A percentile compares a stretch with the other conserved stretches of the same genome.
Conservation (phyloP, 2,888 invertebrate genomes). For the Eretmocerus hayati region DNA sequence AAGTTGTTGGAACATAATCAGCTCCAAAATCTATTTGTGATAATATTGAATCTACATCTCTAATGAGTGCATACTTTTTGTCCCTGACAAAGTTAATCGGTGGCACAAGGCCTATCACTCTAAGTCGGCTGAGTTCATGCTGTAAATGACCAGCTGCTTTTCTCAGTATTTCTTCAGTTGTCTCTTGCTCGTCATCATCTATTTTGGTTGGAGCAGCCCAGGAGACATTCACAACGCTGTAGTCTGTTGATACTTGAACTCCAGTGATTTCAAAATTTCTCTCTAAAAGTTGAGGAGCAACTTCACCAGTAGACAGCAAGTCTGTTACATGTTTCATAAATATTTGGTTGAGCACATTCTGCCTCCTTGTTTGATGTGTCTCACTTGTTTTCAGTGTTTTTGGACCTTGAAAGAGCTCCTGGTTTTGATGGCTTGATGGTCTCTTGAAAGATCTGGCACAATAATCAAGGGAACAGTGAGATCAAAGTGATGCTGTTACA, state of each 20-base stretch:
- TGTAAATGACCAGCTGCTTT: slow-evolving; percentile 56
- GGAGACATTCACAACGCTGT: slow-evolving; percentile 61
- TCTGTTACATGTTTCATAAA: slow-evolving; percentile 78
- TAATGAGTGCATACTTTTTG: slow-evolving; percentile 50
- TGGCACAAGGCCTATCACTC: slow-evolving; percentile 70
- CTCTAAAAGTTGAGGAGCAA: slow-evolving; percentile 53
- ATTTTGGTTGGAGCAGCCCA: slow-evolving; percentile 58
- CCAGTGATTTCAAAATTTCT: slow-evolving; percentile 67
- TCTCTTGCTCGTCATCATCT: slow-evolving; percentile 46
- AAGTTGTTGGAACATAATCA: slow-evolving; percentile 51
- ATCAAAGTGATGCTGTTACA: too few relatives aligned
- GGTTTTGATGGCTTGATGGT: too few relatives aligned
- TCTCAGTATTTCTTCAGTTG: slow-evolving; percentile 52
- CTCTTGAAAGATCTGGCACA: too few relatives aligned
- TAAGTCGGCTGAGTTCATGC: slow-evolving; percentile 66
- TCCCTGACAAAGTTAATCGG: slow-evolving; percentile 68
- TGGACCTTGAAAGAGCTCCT: background rate
- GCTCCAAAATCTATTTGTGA: slow-evolving; percentile 61
- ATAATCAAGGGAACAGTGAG: too few relatives aligned
- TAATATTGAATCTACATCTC: slow-evolving; percentile 58
- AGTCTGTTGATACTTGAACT: slow-evolving; percentile 62
- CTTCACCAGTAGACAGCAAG: slow-evolving; percentile 66
- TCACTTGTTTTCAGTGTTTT: slow-evolving; percentile 29
- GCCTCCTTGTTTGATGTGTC: slow-evolving; percentile 54
- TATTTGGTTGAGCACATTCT: slow-evolving; percentile 66